Evolutionary conservation across 1,140 invertebrate species (phyloP), one percentile per base, ranked within the genome.

Genomic region (Drosophila littoralis): DNA sequence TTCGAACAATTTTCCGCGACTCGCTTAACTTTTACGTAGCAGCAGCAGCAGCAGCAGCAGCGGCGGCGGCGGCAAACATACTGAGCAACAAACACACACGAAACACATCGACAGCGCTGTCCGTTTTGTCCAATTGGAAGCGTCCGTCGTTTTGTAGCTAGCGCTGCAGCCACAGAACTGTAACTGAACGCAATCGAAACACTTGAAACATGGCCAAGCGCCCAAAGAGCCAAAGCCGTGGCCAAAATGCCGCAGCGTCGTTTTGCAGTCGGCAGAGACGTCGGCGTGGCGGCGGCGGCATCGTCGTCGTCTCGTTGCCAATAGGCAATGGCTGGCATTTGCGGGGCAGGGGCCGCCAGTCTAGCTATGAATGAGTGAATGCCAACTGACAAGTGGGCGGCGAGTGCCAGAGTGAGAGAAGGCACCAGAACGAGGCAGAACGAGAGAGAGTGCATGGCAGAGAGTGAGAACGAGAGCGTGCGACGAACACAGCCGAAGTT

Each of bases 361-460:
- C 83, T 83, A 78, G 84, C 79, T 69, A 88, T 88, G 83, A 88
- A 88, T 88, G 83, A 88, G 73, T 89, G 73, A 88, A 70, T 88
- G 79, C 64, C 79, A 67, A 82, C 46, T 79, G 73, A 83, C 75
- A 86, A 83, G 83, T 86, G 76, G 83, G 83, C 76, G 83, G 79
- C 55, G 46, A 79, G 77, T 59, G 75, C 40, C 36, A 61, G 46
- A 48, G 17, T 52, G 67, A 71, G 63, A 42, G 58, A 17, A 69
- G 32, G 42, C 17, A 40, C 13, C 54, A 33, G n/a, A 33, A 17
- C 7, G 58, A 55, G 67, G 46, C 3, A 60, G 35, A 50, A 43
- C 50, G 40, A 45, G 54, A 58, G 7, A 45, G 42, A 63, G 51
- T 36, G 22, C n/a, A 55, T 42, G n/a, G 38, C 36, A 45, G 22